Conservation (phyloP, 92 coral and sea anemone genomes). For the Heliopora coerulea region DNA sequence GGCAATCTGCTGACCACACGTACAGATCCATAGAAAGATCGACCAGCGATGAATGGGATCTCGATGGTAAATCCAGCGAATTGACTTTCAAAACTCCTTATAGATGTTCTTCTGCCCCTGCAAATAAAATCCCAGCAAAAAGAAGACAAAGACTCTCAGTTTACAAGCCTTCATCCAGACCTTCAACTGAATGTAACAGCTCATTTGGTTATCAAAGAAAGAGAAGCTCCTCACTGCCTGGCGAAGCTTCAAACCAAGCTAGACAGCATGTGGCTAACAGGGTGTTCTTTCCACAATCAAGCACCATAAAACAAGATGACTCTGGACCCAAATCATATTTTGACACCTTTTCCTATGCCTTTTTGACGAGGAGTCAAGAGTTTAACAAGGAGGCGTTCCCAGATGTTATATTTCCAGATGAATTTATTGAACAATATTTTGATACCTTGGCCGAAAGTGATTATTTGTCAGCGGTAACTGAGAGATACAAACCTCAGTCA, state of each 20-base stretch:
- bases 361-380: not conserved
- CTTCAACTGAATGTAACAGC: not conserved
- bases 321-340: not conserved
- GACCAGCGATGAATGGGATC: too few species aligned
- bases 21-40: too few species aligned
- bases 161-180: not conserved
- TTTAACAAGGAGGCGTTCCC: constrained; percentile 5
- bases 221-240: too few species aligned
- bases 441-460: not conserved
- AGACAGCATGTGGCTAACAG: too few species aligned
- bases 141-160: not conserved
- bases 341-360: not conserved
- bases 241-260: too few species aligned
- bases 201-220: too few species aligned
- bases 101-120: not conserved
- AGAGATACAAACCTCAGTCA: constrained; percentile 8
- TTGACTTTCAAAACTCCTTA: too few species aligned
- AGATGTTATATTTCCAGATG: constrained; percentile 14
- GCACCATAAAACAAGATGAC: not conserved
- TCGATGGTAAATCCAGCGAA: not conserved
- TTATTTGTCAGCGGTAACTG: not conserved
- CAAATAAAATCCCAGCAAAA: not conserved
- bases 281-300: not conserved
- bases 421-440: not conserved
- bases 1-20: too few species aligned